phyloP scores from a whole-genome alignment of 1,140 invertebrate species.

The Aphaenogaster rudis region DNA sequence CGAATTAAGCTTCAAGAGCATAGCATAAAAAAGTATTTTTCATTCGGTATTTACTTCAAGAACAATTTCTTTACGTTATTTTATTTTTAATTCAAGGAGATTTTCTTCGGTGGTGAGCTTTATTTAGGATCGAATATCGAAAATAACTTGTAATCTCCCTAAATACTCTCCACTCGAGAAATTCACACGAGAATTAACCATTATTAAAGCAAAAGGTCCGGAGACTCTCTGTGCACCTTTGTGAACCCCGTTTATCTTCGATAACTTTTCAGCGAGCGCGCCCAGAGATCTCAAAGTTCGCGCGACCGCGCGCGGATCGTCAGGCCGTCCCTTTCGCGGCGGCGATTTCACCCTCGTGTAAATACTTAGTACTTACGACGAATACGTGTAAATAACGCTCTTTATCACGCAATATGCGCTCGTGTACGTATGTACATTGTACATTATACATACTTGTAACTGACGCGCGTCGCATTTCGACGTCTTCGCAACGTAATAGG shows the following conservation, averaged over 20 bases:
- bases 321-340: conserved; percentile 22
- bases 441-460: conserved; percentile 52
- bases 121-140: background rate
- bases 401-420: conserved; percentile 18
- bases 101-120: background rate
- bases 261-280: conserved; percentile 61
- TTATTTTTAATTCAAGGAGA: background rate
- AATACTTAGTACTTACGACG: conserved; percentile 43
- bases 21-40: background rate
- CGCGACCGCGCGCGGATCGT: conserved; percentile 33
- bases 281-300: conserved; percentile 34
- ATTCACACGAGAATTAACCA: background rate
- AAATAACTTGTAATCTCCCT: background rate
- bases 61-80: background rate
- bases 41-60: background rate
- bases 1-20: background rate
- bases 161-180: background rate
- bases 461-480: conserved; percentile 38
- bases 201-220: background rate
- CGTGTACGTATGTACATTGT: conserved; percentile 66
- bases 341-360: conserved; percentile 51
- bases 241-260: conserved; percentile 23
- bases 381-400: conserved; percentile 50
- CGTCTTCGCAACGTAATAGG: conserved; percentile 53
- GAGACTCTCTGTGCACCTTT: background rate